phyloP scores from a whole-genome alignment of 2,113 vertebrate genomes.

The Oreochromis aureus region DNA sequence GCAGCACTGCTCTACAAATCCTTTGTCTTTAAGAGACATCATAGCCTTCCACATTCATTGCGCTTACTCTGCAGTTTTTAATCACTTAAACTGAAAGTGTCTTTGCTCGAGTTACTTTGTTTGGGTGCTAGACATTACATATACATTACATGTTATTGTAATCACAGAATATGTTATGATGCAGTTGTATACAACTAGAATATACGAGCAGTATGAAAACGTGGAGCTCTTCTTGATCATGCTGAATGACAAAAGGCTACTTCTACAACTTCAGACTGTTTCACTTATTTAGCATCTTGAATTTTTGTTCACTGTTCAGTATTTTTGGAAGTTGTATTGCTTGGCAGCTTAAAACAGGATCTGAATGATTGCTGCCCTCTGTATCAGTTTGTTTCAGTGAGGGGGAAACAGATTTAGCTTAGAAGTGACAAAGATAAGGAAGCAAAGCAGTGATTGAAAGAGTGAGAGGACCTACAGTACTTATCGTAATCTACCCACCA shows the following conservation, averaged over 20 bases:
- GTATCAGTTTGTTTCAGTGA: not conserved
- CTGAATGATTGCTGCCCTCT: not conserved
- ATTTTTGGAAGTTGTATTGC: not conserved
- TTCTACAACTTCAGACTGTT: not conserved
- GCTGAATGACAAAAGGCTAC: not conserved
- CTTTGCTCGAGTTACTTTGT: not conserved
- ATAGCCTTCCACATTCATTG: not conserved
- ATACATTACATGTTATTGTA: not conserved
- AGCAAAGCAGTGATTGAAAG: not conserved
- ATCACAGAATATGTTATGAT: not conserved
- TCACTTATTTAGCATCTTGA: not conserved
- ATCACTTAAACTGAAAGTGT: not conserved
- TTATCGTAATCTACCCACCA: not conserved
- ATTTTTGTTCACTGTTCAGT: not conserved
- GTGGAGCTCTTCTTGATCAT: not conserved
- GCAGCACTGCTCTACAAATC: not conserved
- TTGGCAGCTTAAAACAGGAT: not conserved
- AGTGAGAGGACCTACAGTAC: not conserved
- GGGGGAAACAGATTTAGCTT: not conserved
- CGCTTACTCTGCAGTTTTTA: constrained; percentile 9
- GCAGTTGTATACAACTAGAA: not conserved
- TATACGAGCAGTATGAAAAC: not conserved
- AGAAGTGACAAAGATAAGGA: not conserved
- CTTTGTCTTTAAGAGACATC: not conserved
- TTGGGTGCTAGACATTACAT: not conserved